Percentiles rank a stretch among this genome's conserved stretches.
Evolutionary conservation across 2,113 vertebrate species (phyloP).

Genomic region (Notiomystis cincta): DNA sequence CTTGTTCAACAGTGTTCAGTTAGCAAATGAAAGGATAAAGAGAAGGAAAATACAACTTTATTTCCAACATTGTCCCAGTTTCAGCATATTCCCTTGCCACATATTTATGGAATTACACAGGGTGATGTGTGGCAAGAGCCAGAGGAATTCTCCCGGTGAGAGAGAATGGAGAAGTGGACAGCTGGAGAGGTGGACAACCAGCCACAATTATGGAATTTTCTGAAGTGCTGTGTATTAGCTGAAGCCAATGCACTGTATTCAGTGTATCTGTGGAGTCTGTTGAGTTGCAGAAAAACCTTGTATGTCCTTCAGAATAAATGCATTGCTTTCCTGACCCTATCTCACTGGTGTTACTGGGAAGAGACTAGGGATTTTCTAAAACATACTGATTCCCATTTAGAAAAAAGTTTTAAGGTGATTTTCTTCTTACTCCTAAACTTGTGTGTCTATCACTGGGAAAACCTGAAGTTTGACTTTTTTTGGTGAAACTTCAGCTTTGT

Average conservation of each 20-base stretch:
- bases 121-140: not conserved
- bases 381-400: not conserved
- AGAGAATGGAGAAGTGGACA: too few relatives aligned
- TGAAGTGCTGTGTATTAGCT: not conserved
- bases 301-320: not conserved
- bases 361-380: not conserved
- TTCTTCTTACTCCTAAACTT: not conserved
- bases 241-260: not conserved
- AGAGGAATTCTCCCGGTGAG: not conserved
- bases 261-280: not conserved
- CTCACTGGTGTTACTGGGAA: not conserved
- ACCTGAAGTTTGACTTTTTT: not conserved
- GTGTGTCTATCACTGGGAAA: not conserved
- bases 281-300: not conserved
- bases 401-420: not conserved
- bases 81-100: not conserved
- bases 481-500: not conserved
- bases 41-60: not conserved
- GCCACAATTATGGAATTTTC: not conserved
- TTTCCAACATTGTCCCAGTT: not conserved
- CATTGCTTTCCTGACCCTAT: not conserved
- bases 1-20: not conserved
- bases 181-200: not conserved
- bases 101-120: not conserved
- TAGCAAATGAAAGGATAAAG: not conserved